Conservation (phyloP, 2,888 invertebrate species). For the Cephus rjabovi region DNA sequence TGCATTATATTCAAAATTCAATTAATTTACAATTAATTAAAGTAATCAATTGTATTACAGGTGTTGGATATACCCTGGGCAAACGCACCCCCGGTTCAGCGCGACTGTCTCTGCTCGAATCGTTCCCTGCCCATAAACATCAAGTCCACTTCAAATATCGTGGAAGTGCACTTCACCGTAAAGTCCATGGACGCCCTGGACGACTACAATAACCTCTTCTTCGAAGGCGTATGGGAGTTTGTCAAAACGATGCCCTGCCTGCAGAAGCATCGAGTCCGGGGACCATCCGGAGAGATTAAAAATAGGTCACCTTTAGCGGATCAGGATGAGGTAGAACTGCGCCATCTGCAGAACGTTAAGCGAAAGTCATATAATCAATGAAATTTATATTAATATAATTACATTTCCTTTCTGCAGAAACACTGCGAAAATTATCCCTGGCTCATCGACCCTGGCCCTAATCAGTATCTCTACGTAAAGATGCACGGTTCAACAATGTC, state of each 20-base stretch:
- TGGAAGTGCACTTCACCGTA: constrained; percentile 85
- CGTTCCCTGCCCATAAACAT: constrained; percentile 78
- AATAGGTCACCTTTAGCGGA: constrained; percentile 70
- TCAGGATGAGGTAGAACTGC: constrained; percentile 68
- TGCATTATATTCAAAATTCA: not conserved
- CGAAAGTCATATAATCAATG: not conserved
- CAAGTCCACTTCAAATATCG: constrained; percentile 79
- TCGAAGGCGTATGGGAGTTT: constrained; percentile 88
- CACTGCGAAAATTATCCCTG: constrained; percentile 85
- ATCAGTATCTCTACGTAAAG: constrained; percentile 83
- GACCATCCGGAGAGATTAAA: constrained; percentile 82
- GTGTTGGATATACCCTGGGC: constrained; percentile 83
- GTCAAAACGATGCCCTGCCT: constrained; percentile 79
- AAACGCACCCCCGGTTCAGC: constrained; percentile 77
- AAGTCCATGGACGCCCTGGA: constrained; percentile 86
- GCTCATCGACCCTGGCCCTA: constrained; percentile 81
- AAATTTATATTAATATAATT: constrained; percentile 9
- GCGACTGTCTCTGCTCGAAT: constrained; percentile 84
- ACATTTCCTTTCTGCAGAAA: constrained; percentile 69
- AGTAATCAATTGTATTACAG: constrained; percentile 65
- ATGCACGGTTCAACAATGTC: constrained; percentile 75
- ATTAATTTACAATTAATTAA: not conserved
- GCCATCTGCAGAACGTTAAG: not conserved
- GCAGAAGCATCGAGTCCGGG: constrained; percentile 77
- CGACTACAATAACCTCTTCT: constrained; percentile 86